These are phyloP conservation scores for Coenonympha arcania DNA, from an alignment of 2,888 invertebrate genomes.

Conservation along the genomic window DNA sequence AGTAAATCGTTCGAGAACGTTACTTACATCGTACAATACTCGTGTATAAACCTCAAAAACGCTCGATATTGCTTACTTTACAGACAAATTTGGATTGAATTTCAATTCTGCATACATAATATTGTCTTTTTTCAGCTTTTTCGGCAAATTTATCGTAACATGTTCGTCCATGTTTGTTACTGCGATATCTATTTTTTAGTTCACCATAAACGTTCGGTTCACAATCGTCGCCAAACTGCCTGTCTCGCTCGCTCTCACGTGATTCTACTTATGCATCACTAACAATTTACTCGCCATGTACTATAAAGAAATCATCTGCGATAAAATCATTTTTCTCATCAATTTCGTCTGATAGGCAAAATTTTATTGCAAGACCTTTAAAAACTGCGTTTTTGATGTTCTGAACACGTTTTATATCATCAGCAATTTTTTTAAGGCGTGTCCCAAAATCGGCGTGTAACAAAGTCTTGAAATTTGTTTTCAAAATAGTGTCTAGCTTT, in stretches of 20 bases:
- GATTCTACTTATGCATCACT: constrained; percentile 24
- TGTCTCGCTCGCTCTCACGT: constrained; percentile 55
- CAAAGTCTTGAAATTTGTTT: constrained; percentile 17
- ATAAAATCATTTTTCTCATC: constrained; percentile 2
- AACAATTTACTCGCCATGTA: constrained; percentile 21
- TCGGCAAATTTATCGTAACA: background rate
- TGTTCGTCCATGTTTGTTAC: background rate
- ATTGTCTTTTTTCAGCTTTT: background rate
- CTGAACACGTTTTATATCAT: constrained; percentile 6
- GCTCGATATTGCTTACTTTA: background rate
- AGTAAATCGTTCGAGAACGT: background rate
- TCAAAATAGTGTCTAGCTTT: constrained; percentile 26
- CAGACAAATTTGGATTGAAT: background rate
- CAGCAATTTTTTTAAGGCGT: constrained; percentile 19
- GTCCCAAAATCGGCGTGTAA: constrained; percentile 9
- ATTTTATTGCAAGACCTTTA: background rate
- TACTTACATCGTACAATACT: background rate
- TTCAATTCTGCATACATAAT: background rate
- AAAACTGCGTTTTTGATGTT: background rate
- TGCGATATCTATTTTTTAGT: constrained; percentile 7
- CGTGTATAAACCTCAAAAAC: background rate
- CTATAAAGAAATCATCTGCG: constrained; percentile 8
- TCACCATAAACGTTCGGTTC: constrained; percentile 19
- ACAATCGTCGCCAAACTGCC: constrained; percentile 23
- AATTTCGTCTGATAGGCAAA: constrained; percentile 1